Evolutionary conservation across 2,888 invertebrate genomes (phyloP), one percentile per base, ranked within the genome.

Genomic region (Subacronicta megacephala): DNA sequence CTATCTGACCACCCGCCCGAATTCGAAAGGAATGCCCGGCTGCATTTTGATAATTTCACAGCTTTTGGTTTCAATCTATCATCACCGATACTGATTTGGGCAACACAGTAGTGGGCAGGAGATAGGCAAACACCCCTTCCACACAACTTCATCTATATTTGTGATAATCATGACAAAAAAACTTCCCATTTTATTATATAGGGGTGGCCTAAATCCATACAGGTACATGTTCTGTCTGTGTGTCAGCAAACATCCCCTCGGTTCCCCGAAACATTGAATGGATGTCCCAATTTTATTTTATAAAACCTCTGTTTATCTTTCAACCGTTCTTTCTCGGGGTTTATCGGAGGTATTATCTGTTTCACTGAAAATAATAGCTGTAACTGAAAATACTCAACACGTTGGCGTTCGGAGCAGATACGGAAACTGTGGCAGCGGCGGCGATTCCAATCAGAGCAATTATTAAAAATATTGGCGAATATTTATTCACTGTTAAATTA

Each of bases 291-390:
- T 63, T 63, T 59, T 49, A 56, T 56, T 42, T 59, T 56, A 63
- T 61, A 57, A 57, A 64, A 64, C 53, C 40, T 16, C 18, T 64
- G 60, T 63, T 59, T 59, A 59, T 52, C 52, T 55, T 59, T 42
- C 44, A 29, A 18, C 18, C 45, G 49, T 16, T 16, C 12, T 45
- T 54, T 44, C 41, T 51, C 49, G 49, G 37, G 42, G 36, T 43
- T 58, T 55, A 59, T 49, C 44, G 18, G 26, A 4, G 15, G 41
- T 51, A 69, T 55, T 50, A 50, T 51, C 29, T n/a, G 62, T 38
- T 52, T 13, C 53, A 17, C 31, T 41, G 45, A 55, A 40, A n/a
- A n/a, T n/a, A n/a, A n/a, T n/a, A n/a, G n/a, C n/a, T n/a, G n/a
- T n/a, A n/a, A 17, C 31, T 41, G 45, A 55, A 40, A 47, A 46